Conservation (phyloP, 2,113 vertebrate species). For the Alouatta palliata region DNA sequence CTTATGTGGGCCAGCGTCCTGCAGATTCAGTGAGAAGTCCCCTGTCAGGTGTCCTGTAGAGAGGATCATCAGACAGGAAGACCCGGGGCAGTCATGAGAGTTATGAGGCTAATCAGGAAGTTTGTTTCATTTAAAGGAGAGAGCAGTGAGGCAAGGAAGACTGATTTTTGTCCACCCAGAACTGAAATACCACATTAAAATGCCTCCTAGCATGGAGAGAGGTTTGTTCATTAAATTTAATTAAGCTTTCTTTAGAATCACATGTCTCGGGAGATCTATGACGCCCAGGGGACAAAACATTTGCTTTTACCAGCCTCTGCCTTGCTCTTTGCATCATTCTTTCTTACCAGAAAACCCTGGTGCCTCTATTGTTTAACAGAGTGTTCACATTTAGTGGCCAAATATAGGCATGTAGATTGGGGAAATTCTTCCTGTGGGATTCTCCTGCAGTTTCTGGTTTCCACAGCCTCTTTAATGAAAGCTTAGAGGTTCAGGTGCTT, state of each 20-base stretch:
- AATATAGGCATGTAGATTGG: slow-evolving; percentile 69
- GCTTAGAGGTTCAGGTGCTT: not conserved
- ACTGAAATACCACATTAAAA: slow-evolving; percentile 74
- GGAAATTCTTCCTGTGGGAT: slow-evolving; percentile 55
- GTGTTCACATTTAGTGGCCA: slow-evolving; percentile 75
- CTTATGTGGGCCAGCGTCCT: no score
- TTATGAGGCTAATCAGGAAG: slow-evolving; percentile 59
- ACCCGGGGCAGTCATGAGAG: not conserved
- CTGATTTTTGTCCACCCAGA: slow-evolving; percentile 73
- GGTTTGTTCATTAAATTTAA: slow-evolving; percentile 85
- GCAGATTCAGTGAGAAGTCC: not conserved
- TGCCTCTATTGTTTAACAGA: slow-evolving; percentile 72
- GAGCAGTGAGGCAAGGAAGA: slow-evolving; percentile 74
- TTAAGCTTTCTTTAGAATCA: slow-evolving; percentile 79
- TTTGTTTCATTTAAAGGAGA: slow-evolving; percentile 68
- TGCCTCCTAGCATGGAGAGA: slow-evolving; percentile 66
- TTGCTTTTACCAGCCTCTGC: slow-evolving; percentile 76
- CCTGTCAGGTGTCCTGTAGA: not conserved
- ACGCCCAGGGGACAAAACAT: slow-evolving; percentile 64
- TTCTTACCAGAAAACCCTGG: slow-evolving; percentile 74
- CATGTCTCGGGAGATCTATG: slow-evolving; percentile 74
- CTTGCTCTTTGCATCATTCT: slow-evolving; percentile 62
- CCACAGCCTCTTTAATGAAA: not conserved
- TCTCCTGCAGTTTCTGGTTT: slow-evolving; percentile 45
- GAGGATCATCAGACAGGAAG: not conserved